phyloP scores from a whole-genome alignment of 1,140 invertebrate species.

The Agrypnia vestita region DNA sequence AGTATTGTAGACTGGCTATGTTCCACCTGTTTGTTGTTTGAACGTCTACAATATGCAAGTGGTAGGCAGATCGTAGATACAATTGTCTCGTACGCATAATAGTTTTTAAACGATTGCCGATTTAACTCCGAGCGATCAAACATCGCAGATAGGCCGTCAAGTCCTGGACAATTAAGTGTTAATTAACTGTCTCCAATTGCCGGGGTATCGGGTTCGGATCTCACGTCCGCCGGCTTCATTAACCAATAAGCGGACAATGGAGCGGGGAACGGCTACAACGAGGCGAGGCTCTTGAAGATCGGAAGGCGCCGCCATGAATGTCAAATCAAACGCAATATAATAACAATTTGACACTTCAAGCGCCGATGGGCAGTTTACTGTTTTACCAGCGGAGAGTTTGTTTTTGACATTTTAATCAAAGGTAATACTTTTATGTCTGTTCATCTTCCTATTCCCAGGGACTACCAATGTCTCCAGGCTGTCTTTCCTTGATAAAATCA shows the following conservation, averaged over 20 bases:
- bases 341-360: neutral
- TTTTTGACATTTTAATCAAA: no score
- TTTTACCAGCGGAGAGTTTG: no score
- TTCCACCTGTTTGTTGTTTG: no score
- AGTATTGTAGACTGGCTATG: no score
- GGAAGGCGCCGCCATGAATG: conserved; percentile 2
- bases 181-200: neutral
- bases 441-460: no score
- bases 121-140: neutral
- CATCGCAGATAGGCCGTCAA: neutral
- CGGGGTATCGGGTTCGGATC: conserved; percentile 12
- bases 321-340: conserved; percentile 10
- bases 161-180: neutral
- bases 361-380: neutral
- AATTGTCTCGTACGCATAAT: no score
- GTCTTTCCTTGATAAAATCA: no score
- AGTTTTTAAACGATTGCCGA: no score
- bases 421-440: no score
- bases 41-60: no score
- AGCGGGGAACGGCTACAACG: neutral
- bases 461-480: no score
- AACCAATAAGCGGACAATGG: neutral
- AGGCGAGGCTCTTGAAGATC: neutral
- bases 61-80: no score
- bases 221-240: neutral